phyloP scores from a whole-genome alignment of 2,888 invertebrate genomes.

The Cistogaster globosa region DNA sequence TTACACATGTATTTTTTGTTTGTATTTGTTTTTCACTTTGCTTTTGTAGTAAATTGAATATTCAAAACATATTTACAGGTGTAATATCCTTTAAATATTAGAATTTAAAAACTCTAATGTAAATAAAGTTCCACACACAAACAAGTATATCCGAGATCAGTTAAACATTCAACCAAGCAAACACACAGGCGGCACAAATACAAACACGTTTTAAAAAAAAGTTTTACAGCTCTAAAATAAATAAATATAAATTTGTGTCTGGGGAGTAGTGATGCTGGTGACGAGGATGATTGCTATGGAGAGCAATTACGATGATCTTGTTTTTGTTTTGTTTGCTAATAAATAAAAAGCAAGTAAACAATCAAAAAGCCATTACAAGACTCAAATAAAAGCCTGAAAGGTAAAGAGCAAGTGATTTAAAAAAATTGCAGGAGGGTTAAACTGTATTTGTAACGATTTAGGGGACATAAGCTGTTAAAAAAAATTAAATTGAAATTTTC shows the following conservation, averaged over 20 bases:
- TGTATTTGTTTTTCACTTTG: slow-evolving; percentile 9
- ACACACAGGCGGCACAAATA: background rate
- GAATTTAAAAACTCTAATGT: background rate
- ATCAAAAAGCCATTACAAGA: slow-evolving; percentile 63
- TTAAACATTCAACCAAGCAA: background rate
- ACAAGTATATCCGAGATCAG: background rate
- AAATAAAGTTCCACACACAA: background rate
- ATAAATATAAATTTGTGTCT: slow-evolving; percentile 68
- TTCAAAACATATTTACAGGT: slow-evolving; percentile 64
- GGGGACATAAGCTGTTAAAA: background rate
- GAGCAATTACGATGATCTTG: background rate
- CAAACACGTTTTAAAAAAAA: background rate
- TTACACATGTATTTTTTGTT: slow-evolving; percentile 47
- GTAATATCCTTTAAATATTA: slow-evolving; percentile 34
- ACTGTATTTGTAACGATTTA: slow-evolving; percentile 21
- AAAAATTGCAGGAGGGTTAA: slow-evolving; percentile 30
- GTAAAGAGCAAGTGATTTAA: slow-evolving; percentile 35
- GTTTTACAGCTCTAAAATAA: slow-evolving; percentile 54
- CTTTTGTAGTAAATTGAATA: slow-evolving; percentile 63
- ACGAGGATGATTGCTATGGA: slow-evolving; percentile 45
- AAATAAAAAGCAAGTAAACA: slow-evolving; percentile 48
- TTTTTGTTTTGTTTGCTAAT: background rate
- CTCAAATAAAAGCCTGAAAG: slow-evolving; percentile 31
- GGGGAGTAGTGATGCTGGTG: slow-evolving; percentile 62
- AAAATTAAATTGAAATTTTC: background rate